Evolutionary conservation across 2,113 vertebrate species (phyloP).

Genomic region (Canis aureus): DNA sequence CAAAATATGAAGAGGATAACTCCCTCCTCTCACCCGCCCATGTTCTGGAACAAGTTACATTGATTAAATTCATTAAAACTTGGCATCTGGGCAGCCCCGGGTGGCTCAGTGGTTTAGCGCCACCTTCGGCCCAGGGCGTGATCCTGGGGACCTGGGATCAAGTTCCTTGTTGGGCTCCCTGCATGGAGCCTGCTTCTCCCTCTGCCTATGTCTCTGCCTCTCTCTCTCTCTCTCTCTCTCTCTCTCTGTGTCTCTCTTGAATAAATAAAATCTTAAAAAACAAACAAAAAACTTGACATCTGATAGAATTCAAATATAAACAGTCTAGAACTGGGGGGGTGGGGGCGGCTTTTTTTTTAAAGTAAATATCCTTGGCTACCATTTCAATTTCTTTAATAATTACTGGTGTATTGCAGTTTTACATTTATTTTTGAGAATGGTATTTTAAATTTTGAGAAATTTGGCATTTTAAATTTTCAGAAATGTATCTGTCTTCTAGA

Average conservation of each 20-base stretch:
- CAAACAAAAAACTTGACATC: background rate
- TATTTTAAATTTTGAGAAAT: background rate
- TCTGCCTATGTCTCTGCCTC: too few species aligned
- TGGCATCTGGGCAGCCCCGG: background rate
- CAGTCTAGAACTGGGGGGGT: background rate
- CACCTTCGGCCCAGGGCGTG: too few species aligned
- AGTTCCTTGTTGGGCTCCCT: too few species aligned
- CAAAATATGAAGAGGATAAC: background rate
- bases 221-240: too few species aligned
- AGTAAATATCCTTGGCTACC: background rate
- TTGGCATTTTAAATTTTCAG: background rate
- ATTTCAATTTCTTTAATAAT: background rate
- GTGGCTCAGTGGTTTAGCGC: too few species aligned
- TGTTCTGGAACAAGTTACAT: background rate
- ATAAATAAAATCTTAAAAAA: too few species aligned
- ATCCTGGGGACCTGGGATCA: too few species aligned
- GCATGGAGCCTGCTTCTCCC: too few species aligned
- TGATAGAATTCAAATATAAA: constrained; percentile 25
- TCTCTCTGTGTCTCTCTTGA: too few species aligned
- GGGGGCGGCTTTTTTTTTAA: background rate
- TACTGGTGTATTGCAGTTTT: background rate
- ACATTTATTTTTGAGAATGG: background rate
- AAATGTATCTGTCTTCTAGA: background rate
- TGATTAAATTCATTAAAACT: background rate
- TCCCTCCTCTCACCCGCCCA: background rate